A percentile compares a stretch with the other conserved stretches of the same genome.
Conservation (phyloP, 2,888 invertebrate genomes). For the Tetanocera ferruginea region DNA sequence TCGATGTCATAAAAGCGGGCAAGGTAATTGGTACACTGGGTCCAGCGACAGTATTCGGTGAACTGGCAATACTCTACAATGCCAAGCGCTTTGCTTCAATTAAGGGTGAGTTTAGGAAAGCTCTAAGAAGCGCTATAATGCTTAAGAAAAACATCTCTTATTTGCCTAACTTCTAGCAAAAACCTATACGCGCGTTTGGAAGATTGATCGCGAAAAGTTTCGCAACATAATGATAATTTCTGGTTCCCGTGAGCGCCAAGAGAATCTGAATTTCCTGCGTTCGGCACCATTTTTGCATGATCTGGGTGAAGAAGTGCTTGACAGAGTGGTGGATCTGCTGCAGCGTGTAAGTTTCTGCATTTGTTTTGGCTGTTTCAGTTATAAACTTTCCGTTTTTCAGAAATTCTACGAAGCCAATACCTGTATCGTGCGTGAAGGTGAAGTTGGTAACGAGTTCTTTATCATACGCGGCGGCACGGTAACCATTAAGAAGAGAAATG, state of each 20-base stretch:
- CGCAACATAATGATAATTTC: conserved; percentile 91
- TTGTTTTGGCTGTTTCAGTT: not conserved
- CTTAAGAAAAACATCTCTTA: not conserved
- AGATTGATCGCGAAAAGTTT: conserved; percentile 86
- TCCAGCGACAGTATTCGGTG: conserved; percentile 88
- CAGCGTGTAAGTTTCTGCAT: conserved; percentile 76
- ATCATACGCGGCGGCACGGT: conserved; percentile 90
- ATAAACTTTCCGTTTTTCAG: conserved; percentile 64
- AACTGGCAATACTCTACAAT: conserved; percentile 93
- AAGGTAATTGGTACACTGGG: conserved; percentile 84
- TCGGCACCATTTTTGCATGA: conserved; percentile 85
- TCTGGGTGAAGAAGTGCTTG: conserved; percentile 78
- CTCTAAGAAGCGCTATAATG: not conserved
- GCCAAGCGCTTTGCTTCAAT: conserved; percentile 92
- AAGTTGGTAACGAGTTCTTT: conserved; percentile 90
- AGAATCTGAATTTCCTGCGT: conserved; percentile 85
- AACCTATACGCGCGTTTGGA: conserved; percentile 87
- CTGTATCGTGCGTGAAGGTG: conserved; percentile 87
- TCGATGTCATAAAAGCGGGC: conserved; percentile 87
- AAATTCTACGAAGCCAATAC: conserved; percentile 86
- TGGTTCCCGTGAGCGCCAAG: conserved; percentile 86
- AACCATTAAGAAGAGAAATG: conserved; percentile 77
- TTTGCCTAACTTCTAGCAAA: conserved; percentile 72
- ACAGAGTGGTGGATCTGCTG: conserved; percentile 88
- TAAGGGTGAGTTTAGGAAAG: conserved; percentile 72